phyloP scores from a whole-genome alignment of 1,140 invertebrate species.

The Micrasema longulum region DNA sequence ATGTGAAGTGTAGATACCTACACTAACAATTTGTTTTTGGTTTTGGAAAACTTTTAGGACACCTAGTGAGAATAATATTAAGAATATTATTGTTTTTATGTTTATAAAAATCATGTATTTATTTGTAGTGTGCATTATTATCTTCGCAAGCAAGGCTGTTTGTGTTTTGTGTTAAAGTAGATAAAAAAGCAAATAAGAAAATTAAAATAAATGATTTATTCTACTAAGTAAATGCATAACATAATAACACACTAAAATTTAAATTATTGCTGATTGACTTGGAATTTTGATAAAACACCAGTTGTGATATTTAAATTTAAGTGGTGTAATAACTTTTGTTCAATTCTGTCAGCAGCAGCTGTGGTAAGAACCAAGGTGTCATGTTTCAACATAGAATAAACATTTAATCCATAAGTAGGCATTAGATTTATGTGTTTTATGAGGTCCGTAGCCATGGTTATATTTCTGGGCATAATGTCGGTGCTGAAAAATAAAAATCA shows the following conservation, averaged over 20 bases:
- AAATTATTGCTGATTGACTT: conserved; percentile 54
- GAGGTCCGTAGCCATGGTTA: conserved; percentile 80
- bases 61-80: too few relatives aligned
- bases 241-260: background rate
- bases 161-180: too few relatives aligned
- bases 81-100: too few relatives aligned
- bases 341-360: conserved; percentile 85
- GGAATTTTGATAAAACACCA: conserved; percentile 65
- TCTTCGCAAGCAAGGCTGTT: too few relatives aligned
- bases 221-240: background rate
- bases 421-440: conserved; percentile 92
- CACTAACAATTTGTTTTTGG: too few relatives aligned
- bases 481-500: conserved; percentile 69
- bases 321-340: conserved; percentile 86
- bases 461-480: conserved; percentile 89
- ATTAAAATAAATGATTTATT: background rate
- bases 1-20: too few relatives aligned
- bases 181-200: background rate
- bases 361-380: conserved; percentile 92
- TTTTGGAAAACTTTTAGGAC: too few relatives aligned
- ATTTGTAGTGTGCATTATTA: too few relatives aligned
- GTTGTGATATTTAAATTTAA: conserved; percentile 75
- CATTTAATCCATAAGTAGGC: conserved; percentile 92
- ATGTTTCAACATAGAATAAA: conserved; percentile 95
- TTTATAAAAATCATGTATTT: too few relatives aligned